These are phyloP conservation scores for Lagenorhynchus albirostris DNA, from an alignment of 2,113 vertebrate genomes.

Conservation along the genomic window DNA sequence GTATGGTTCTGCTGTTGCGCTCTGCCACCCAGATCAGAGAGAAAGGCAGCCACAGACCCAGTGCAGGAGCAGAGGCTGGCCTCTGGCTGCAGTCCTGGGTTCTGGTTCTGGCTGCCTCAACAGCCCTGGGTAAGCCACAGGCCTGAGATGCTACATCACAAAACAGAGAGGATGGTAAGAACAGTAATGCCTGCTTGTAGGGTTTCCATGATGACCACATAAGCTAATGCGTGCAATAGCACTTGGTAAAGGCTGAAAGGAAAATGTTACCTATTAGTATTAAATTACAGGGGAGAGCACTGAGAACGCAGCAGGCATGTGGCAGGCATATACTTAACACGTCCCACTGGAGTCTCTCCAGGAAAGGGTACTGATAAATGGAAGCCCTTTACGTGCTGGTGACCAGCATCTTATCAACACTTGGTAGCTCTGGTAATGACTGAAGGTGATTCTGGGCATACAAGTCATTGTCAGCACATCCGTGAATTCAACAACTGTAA, in stretches of 20 bases:
- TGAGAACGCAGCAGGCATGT: not conserved
- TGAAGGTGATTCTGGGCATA: not conserved
- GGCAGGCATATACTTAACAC: not conserved
- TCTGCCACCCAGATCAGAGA: not conserved
- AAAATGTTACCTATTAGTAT: not conserved
- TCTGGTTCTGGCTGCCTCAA: not conserved
- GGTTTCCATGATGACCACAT: not conserved
- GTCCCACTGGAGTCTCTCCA: not conserved
- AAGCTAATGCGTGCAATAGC: not conserved
- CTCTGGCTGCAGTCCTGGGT: not conserved
- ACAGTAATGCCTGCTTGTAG: not conserved
- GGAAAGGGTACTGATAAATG: not conserved
- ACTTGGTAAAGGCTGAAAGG: not conserved
- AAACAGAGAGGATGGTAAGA: not conserved
- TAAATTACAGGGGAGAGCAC: not conserved
- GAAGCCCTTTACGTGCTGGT: not conserved
- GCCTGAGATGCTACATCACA: not conserved
- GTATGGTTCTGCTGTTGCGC: accelerated
- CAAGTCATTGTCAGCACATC: not conserved
- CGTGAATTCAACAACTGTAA: not conserved
- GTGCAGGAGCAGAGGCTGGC: not conserved
- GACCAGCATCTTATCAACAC: not conserved
- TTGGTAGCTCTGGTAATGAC: not conserved
- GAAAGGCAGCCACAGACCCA: not conserved
- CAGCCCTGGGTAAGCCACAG: not conserved